A percentile compares a stretch with the other conserved stretches of the same genome.
phyloP scores from a whole-genome alignment of 1,140 invertebrate genomes.

The Lordiphosa stackelbergi region DNA sequence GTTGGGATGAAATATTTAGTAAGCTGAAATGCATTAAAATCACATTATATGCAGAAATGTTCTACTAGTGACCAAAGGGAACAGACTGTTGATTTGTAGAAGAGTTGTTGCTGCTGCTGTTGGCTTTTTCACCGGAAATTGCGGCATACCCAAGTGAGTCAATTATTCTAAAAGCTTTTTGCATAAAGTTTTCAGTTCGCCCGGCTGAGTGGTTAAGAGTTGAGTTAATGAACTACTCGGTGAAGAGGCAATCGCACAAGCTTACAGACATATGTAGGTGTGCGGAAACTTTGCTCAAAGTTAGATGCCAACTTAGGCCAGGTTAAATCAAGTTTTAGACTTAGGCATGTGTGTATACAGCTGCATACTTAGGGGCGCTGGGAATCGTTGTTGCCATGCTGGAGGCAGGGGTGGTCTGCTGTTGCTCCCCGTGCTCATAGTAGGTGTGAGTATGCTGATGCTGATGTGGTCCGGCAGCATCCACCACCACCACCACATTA shows the following conservation, averaged over 20 bases:
- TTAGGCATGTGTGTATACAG: neutral
- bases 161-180: constrained; percentile 76
- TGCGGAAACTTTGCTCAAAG: constrained; percentile 39
- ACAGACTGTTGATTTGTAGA: constrained; percentile 4
- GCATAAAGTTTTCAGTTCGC: constrained; percentile 55
- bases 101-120: constrained; percentile 17
- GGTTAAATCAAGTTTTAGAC: constrained; percentile 16
- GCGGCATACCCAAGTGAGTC: constrained; percentile 70
- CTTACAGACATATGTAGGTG: neutral
- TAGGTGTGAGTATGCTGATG: constrained; percentile 53
- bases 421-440: constrained; percentile 55
- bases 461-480: constrained; percentile 48
- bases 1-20: constrained; percentile 46
- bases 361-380: constrained; percentile 51
- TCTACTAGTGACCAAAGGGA: constrained; percentile 39
- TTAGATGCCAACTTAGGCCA: constrained; percentile 35
- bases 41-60: constrained; percentile 59
- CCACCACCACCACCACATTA: constrained; percentile 66
- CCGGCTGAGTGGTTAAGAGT: constrained; percentile 43
- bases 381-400: constrained; percentile 22
- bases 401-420: constrained; percentile 26
- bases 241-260: constrained; percentile 16
- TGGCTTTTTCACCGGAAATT: constrained; percentile 71
- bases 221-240: constrained; percentile 54
- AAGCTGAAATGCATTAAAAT: constrained; percentile 59